A percentile compares a stretch with the other conserved stretches of the same genome.
These are phyloP conservation scores for Orius laevigatus DNA, from an alignment of 1,140 invertebrate species.

Conservation along the genomic window DNA sequence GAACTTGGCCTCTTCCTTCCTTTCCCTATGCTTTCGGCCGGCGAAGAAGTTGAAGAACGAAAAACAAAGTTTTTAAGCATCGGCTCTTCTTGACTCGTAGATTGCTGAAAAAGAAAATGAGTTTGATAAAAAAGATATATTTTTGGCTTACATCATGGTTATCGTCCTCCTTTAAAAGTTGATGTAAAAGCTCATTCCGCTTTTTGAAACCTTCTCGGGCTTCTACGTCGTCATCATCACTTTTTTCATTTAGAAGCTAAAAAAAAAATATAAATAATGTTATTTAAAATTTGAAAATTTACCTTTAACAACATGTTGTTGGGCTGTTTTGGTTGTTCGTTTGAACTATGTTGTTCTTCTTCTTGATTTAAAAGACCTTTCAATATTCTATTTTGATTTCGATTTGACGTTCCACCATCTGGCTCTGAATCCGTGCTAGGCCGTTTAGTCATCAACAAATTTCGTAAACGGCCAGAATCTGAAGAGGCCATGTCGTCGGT, in stretches of 20 bases:
- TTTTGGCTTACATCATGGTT: slow-evolving; percentile 12
- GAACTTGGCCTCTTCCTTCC: slow-evolving; percentile 30
- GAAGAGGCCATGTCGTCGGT: slow-evolving; percentile 36
- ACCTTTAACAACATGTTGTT: slow-evolving; percentile 64
- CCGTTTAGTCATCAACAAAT: slow-evolving; percentile 42
- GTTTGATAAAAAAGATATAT: not conserved
- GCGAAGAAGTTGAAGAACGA: slow-evolving; percentile 27
- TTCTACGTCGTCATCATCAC: slow-evolving; percentile 57
- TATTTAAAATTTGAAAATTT: slow-evolving; percentile 20
- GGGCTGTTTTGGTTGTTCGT: slow-evolving; percentile 17
- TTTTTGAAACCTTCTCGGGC: slow-evolving; percentile 38
- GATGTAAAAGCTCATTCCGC: slow-evolving; percentile 59
- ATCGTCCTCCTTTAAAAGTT: slow-evolving; percentile 51
- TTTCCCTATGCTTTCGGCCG: slow-evolving; percentile 28
- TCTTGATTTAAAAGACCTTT: slow-evolving; percentile 65
- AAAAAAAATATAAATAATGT: slow-evolving; percentile 21
- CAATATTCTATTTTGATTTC: slow-evolving; percentile 42
- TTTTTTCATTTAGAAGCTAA: slow-evolving; percentile 69
- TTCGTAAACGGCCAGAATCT: slow-evolving; percentile 32
- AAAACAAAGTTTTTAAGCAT: slow-evolving; percentile 41
- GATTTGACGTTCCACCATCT: slow-evolving; percentile 25
- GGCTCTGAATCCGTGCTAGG: slow-evolving; percentile 20
- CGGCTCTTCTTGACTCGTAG: slow-evolving; percentile 28
- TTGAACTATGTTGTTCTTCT: slow-evolving; percentile 43
- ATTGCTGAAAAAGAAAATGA: too few relatives aligned